Percentiles rank a stretch among this genome's conserved stretches.
phyloP scores from a whole-genome alignment of 1,140 invertebrate species.

The Calliphora vicina region DNA sequence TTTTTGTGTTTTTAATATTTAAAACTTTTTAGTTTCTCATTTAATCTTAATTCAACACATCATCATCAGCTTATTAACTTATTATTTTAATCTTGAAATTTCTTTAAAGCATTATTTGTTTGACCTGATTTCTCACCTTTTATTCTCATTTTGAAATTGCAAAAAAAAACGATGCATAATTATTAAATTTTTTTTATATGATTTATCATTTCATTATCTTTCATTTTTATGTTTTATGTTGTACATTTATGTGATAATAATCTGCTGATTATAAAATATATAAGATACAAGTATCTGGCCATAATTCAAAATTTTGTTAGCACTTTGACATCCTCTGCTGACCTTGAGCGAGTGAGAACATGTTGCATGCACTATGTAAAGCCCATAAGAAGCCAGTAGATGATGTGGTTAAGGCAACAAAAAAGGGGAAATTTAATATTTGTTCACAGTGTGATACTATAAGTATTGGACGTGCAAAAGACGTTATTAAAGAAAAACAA shows the following conservation, averaged over 20 bases:
- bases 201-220: neutral
- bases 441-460: neutral
- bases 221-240: neutral
- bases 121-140: too few species aligned
- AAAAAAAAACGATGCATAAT: too few species aligned
- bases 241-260: neutral
- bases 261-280: neutral
- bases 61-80: too few species aligned
- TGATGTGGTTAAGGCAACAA: too few species aligned
- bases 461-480: neutral
- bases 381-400: too few species aligned
- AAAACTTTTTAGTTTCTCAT: neutral
- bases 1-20: neutral
- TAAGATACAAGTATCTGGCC: neutral
- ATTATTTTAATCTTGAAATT: too few species aligned
- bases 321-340: neutral
- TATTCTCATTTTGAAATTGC: too few species aligned
- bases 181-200: neutral
- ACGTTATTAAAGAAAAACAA: too few species aligned
- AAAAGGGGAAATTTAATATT: neutral
- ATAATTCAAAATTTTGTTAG: neutral
- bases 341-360: neutral
- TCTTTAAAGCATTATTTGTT: too few species aligned
- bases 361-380: neutral
- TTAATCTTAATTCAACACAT: neutral